Base-by-base conservation (phyloP, 2,888 invertebrate genomes). In the Ecliptopera silaceata region DNA sequence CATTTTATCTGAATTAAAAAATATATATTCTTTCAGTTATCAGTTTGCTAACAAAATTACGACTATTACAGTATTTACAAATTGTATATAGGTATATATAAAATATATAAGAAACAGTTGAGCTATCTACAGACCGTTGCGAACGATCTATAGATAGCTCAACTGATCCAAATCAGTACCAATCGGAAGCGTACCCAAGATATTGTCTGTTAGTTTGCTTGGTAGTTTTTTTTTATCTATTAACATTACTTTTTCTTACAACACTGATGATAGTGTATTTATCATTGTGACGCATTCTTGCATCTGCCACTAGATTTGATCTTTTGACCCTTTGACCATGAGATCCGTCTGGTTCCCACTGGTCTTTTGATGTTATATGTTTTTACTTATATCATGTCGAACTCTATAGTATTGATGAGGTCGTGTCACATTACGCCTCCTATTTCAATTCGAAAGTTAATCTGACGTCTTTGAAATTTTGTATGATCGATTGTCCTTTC, bases 381-480 rank as follows among this genome's bases (percentile, higher is more conserved):
- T 31, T 3, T n/a, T 48, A 49, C 4, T 3, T 17, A 42, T 6
- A 41, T 47, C 52, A 66, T 6, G 31, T 47, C 52, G 65, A 58
- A 68, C 70, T 72, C 72, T 65, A 68, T 42, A 38, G 38, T 48
- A 56, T 58, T 63, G 56, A 60, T 60, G 61, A 58, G 65, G 70
- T 74, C 76, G 79, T 77, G 81, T 86, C 83, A 79, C 71, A 77
- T 86, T 83, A 81, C 79, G 70, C 71, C 68, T 75, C 74, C 49
- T 64, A 72, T 68, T 76, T 72, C 72, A 74, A 75, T 74, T 75
- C 71, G 76, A 80, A 82, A 85, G 79, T 74, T 85, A 85, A 88
- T 86, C 85, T 76, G 84, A 86, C 84, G 66, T 78, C 75, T 79
- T 81, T 49, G 82, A 82, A 78, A 80, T 72, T 78, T 70, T 71